Base-by-base conservation (phyloP, 2,797 vertebrate species). In the Phyllotis vaccarum region DNA sequence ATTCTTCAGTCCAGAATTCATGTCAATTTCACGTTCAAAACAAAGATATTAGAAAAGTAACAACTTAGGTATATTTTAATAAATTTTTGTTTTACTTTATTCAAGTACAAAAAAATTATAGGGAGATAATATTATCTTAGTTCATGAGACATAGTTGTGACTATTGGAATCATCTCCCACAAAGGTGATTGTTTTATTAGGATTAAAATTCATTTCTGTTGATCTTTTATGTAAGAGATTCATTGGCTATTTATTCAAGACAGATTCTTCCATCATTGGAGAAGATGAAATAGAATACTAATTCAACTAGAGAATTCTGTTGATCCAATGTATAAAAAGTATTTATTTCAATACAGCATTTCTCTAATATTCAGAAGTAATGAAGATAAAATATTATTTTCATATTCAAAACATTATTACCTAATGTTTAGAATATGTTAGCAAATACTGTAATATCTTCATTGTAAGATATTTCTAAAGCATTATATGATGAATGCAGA, bases 1-100 rank as follows among this genome's bases (percentile, higher is more conserved):
- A 16, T 94, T 78, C 29, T 46, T 68, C 29, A 81, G 43, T 74
- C 9, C 43, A 82, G 85, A 93, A 91, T 89, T 6, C 34, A 70
- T 19, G 9, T n/a, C 1, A 85, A 94, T 70, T 92, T 89, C 52
- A 93, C 52, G 43, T 75, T 52, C 76, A 87, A 91, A 95, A 70
- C 31, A 90, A 75, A 16, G 93, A 54, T 91, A 22, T 60, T 13
- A 90, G 81, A 91, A 96, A 95, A 93, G 83, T 87, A 2, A 24
- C 60, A 82, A 58, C 46, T 19, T 13, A 79, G 4, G 60, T 34
- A 90, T 46, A 11, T 82, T 86, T 95, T 92, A 72, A 72, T 37
- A 94, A 76, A 1, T 24, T 27, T 91, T 70, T 90, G n/a, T 14
- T 49, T 82, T 83, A 8, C 16, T 68, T 86, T 21, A 83, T 70